Percentiles rank a stretch among this genome's conserved stretches.
Evolutionary conservation across 2,888 invertebrate genomes (phyloP).

Genomic region (Hydrotaea diabolus): DNA sequence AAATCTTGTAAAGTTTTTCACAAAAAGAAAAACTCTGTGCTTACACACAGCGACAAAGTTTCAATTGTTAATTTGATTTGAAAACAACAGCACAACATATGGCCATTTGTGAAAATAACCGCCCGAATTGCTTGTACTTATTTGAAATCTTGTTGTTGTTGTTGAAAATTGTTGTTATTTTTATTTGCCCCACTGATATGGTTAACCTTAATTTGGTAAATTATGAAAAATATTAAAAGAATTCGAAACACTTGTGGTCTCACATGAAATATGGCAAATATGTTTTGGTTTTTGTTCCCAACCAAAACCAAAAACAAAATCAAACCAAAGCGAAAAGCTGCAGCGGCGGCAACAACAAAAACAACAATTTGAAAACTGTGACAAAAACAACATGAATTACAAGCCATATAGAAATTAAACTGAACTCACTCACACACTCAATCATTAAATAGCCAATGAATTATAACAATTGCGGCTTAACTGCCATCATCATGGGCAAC

Average conservation of each 20-base stretch:
- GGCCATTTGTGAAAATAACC: not conserved
- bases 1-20: too few relatives aligned
- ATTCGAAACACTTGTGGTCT: not conserved
- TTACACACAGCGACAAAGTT: too few relatives aligned
- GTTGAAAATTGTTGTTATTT: not conserved
- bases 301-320: too few relatives aligned
- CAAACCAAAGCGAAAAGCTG: too few relatives aligned
- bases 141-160: not conserved
- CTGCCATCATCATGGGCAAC: not conserved
- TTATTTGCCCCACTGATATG: not conserved
- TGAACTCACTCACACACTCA: too few relatives aligned
- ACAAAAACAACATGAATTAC: not conserved
- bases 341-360: not conserved
- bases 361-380: not conserved
- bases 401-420: not conserved
- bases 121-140: not conserved
- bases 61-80: too few relatives aligned
- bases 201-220: constrained; percentile 6
- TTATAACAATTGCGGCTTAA: constrained; percentile 17
- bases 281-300: too few relatives aligned
- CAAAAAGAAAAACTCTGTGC: too few relatives aligned
- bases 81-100: not conserved
- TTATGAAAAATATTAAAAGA: not conserved
- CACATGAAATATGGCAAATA: constrained; percentile 19
- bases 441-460: constrained; percentile 11